phyloP scores from a whole-genome alignment of 2,797 vertebrate genomes.

The Cyclopterus lumpus region DNA sequence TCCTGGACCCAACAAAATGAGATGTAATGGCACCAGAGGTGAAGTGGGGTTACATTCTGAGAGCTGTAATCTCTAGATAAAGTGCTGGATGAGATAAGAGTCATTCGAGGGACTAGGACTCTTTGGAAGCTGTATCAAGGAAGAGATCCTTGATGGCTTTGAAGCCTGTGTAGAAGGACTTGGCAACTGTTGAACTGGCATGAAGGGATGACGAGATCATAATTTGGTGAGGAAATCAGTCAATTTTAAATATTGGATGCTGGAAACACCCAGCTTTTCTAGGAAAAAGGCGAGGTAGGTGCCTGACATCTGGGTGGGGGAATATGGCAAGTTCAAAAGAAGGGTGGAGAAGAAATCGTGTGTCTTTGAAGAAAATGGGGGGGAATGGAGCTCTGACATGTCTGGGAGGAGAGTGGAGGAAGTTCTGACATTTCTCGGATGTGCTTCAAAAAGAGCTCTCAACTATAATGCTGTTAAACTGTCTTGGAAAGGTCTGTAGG shows the following conservation, averaged over 20 bases:
- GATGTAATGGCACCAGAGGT: slow-evolving; percentile 28
- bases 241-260: slow-evolving; percentile 30
- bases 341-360: slow-evolving; percentile 63
- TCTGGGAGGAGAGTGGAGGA: slow-evolving; percentile 60
- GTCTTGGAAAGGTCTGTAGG: slow-evolving; percentile 46
- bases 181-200: slow-evolving; percentile 43
- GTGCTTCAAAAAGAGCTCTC: slow-evolving; percentile 56
- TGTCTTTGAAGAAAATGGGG: slow-evolving; percentile 69
- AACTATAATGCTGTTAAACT: slow-evolving; percentile 64
- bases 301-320: slow-evolving; percentile 64
- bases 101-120: slow-evolving; percentile 36
- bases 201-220: slow-evolving; percentile 31
- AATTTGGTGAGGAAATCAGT: slow-evolving; percentile 29
- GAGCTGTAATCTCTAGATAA: slow-evolving; percentile 54
- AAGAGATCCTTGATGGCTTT: slow-evolving; percentile 42
- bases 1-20: slow-evolving; percentile 15
- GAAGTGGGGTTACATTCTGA: slow-evolving; percentile 33
- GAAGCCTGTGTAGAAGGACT: slow-evolving; percentile 45
- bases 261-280: slow-evolving; percentile 35
- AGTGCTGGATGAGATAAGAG: slow-evolving; percentile 56
- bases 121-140: slow-evolving; percentile 50
- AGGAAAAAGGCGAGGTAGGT: slow-evolving; percentile 36
- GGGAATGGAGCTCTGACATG: slow-evolving; percentile 63
- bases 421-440: slow-evolving; percentile 69
- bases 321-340: slow-evolving; percentile 63